Evolutionary conservation across 2,888 invertebrate genomes (phyloP).

Genomic region (Entomobrya multifasciata): DNA sequence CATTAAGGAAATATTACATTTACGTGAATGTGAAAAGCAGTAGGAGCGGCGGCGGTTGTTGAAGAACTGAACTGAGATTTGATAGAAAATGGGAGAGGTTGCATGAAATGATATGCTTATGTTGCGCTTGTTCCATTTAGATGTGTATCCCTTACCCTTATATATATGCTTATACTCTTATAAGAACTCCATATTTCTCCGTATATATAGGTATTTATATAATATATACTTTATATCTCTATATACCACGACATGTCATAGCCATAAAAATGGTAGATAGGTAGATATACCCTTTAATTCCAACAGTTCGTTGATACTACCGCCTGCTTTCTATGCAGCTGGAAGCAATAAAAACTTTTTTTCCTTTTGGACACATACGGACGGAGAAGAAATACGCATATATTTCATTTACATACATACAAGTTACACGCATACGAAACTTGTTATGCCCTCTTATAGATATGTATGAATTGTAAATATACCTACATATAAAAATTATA

Average conservation of each 20-base stretch:
- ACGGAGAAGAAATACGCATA: conserved; percentile 17
- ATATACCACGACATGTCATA: too few relatives aligned
- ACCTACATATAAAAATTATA: not conserved
- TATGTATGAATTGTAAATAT: not conserved
- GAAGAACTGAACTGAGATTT: conserved; percentile 62
- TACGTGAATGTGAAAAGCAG: conserved; percentile 31
- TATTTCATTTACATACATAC: too few relatives aligned
- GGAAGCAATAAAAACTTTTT: conserved; percentile 60
- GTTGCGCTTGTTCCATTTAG: conserved; percentile 22
- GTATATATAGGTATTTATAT: not conserved
- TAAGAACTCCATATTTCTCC: not conserved
- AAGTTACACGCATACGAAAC: not conserved
- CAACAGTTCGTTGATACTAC: conserved; percentile 49
- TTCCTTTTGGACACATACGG: conserved; percentile 34
- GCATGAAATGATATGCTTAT: conserved; percentile 48
- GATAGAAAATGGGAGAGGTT: conserved; percentile 64
- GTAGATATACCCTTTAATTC: conserved; percentile 32
- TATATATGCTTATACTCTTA: not conserved
- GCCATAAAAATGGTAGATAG: too few relatives aligned
- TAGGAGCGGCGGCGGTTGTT: conserved; percentile 54
- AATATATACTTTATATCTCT: too few relatives aligned
- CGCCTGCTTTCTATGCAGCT: conserved; percentile 21
- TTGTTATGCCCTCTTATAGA: not conserved
- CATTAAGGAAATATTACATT: too few relatives aligned
- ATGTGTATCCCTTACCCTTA: not conserved